Evolutionary conservation across 2,888 invertebrate species (phyloP), one percentile per base, ranked within the genome.

Genomic region (Tillus elongatus): DNA sequence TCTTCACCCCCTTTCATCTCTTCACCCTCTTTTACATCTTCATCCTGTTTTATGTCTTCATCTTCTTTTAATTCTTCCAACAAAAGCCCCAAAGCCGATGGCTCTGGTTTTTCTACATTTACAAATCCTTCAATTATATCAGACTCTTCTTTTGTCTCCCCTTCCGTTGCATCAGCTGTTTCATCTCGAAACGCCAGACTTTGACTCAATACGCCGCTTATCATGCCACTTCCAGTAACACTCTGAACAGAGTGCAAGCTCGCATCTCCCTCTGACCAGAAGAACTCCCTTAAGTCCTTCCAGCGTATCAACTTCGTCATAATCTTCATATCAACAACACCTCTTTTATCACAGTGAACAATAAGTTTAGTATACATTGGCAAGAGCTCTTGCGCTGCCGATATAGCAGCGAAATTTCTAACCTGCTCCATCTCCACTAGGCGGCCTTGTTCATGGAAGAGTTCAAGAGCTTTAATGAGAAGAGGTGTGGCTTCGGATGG

Each of bases 401-500:
- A 56, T 28, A 63, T 53, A 2, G 61, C 61, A 6, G 56, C 58
- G 28, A 64, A 42, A 40, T 56, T 60, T 39, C 57, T 53, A 3
- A 56, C 56, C 39, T 53, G 52, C 30, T 59, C 58, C 4, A 52
- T 44, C 13, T 59, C 54, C 0, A 39, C 40, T 12, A 46, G 31
- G 30, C 49, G 45, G 4, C 51, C 42, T 8, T 49, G 37, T 29
- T 53, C 47, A 26, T 52, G 44, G 39, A 63, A 60, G 15, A 60
- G 47, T 12, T 55, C 40, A n/a, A 64, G 35, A 2, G 64, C 56
- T 32, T 53, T 48, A 14, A 49, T 51, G 3, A 66, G 41, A 12
- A 57, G 41, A 3, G 56, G 52, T 3, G 60, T 59, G 1, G 64
- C 61, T 19, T 48, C 47, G 11, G 42, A 36, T 0, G 60, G 50